These are phyloP conservation scores for Clavelina lepadiformis DNA, from an alignment of 23 tunicate genomes.

Conservation along the genomic window DNA sequence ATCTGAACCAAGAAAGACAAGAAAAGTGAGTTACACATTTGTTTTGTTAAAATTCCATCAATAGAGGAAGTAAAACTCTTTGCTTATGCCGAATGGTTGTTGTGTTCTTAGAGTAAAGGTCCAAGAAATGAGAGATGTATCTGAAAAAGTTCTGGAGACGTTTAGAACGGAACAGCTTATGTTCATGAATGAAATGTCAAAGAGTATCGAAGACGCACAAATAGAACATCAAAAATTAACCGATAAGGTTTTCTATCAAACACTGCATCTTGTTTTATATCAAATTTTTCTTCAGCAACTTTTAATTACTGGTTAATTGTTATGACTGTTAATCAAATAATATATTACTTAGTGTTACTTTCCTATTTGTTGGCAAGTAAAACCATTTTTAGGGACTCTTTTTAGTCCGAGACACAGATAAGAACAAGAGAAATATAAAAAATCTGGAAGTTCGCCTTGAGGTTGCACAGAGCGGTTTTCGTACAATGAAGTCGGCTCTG, in stretches of 20 bases:
- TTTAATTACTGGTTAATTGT: too few species aligned
- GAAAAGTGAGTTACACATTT: slow-evolving; percentile 35
- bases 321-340: too few species aligned
- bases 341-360: too few species aligned
- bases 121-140: slow-evolving; percentile 52
- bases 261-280: too few species aligned
- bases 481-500: slow-evolving; percentile 36
- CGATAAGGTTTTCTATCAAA: too few species aligned
- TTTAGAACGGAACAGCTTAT: slow-evolving; percentile 54
- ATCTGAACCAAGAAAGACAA: slow-evolving; percentile 42
- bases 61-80: neutral
- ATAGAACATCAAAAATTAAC: slow-evolving; percentile 39
- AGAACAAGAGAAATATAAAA: slow-evolving; percentile 22
- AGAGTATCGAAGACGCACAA: slow-evolving; percentile 33
- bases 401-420: slow-evolving; percentile 27
- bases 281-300: too few species aligned
- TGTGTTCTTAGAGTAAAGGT: slow-evolving; percentile 35
- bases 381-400: slow-evolving; percentile 17
- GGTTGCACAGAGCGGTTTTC: slow-evolving; percentile 47
- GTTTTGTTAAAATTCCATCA: neutral
- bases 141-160: slow-evolving; percentile 70
- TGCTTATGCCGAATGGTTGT: too few species aligned
- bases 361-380: too few species aligned
- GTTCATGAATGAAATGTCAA: slow-evolving; percentile 69
- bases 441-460: slow-evolving; percentile 49